These are phyloP conservation scores for Acestrorhynchus altus DNA, from an alignment of 2,797 vertebrate genomes.

Conservation along the genomic window DNA sequence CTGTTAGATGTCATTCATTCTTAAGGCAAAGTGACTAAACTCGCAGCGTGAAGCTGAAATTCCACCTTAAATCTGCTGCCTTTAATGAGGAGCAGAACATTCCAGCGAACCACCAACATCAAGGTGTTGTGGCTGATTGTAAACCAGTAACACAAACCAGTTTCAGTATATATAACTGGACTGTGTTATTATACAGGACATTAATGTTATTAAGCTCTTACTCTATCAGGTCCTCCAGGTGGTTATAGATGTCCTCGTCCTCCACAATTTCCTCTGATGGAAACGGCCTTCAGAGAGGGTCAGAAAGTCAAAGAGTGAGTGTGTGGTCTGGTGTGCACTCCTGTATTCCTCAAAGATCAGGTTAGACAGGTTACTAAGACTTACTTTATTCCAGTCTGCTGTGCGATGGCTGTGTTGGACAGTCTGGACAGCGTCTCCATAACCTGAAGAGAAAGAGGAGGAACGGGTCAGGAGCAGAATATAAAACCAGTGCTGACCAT, in stretches of 20 bases:
- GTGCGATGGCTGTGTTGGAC: constrained; percentile 83
- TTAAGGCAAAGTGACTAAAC: too few species aligned
- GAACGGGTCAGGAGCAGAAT: not conserved
- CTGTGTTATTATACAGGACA: too few species aligned
- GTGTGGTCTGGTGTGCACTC: not conserved
- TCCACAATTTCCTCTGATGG: constrained; percentile 92
- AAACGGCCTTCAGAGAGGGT: constrained; percentile 81
- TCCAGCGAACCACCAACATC: too few species aligned
- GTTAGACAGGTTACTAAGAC: constrained; percentile 11
- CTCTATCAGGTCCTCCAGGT: constrained; percentile 95
- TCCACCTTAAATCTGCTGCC: too few species aligned
- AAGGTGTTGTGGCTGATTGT: too few species aligned
- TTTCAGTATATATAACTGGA: not conserved
- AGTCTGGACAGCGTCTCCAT: constrained; percentile 95
- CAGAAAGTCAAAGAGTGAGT: not conserved
- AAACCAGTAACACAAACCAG: too few species aligned
- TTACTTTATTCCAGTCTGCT: constrained; percentile 91
- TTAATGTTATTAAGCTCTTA: constrained; percentile 81
- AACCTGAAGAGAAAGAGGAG: constrained; percentile 77
- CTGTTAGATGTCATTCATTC: too few species aligned
- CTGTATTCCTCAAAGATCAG: not conserved
- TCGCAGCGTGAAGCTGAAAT: too few species aligned
- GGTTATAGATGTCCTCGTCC: constrained; percentile 94
- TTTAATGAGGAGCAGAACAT: too few species aligned
- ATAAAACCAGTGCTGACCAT: too few species aligned